These are phyloP conservation scores for Neogale vison DNA, from an alignment of 2,113 vertebrate species.

Conservation along the genomic window DNA sequence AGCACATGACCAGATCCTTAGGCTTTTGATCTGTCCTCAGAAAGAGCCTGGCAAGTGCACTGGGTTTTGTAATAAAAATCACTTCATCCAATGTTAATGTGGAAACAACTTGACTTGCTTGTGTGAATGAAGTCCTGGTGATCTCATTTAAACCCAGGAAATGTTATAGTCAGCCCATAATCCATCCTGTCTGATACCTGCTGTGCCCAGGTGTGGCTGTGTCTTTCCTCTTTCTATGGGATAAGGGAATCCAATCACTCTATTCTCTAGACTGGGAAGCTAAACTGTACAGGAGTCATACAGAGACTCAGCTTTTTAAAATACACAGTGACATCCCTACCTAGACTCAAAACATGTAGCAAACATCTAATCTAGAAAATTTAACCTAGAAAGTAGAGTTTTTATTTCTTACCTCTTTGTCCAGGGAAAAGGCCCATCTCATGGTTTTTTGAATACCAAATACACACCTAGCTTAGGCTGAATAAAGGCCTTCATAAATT, in stretches of 20 bases:
- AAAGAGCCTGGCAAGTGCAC: background rate
- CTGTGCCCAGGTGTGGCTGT: constrained; percentile 48
- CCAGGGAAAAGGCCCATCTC: background rate
- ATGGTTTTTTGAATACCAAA: background rate
- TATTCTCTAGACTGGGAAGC: background rate
- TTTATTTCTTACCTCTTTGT: background rate
- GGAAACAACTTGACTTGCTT: constrained; percentile 29
- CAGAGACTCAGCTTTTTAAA: background rate
- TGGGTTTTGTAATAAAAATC: constrained; percentile 26
- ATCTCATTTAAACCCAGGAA: constrained; percentile 57
- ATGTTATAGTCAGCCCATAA: background rate
- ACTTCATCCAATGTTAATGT: constrained; percentile 17
- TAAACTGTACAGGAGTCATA: background rate
- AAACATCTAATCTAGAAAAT: background rate
- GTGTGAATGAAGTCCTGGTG: constrained; percentile 36
- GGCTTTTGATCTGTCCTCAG: constrained; percentile 43
- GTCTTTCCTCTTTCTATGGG: background rate
- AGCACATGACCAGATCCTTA: background rate
- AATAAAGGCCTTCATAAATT: background rate
- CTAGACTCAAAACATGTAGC: background rate
- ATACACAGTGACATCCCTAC: background rate
- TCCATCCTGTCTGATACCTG: constrained; percentile 38
- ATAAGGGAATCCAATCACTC: background rate
- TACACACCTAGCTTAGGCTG: background rate
- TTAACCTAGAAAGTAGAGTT: background rate